Base-by-base conservation (phyloP, 2,113 vertebrate genomes). In the Gnathonemus longibarbis region DNA sequence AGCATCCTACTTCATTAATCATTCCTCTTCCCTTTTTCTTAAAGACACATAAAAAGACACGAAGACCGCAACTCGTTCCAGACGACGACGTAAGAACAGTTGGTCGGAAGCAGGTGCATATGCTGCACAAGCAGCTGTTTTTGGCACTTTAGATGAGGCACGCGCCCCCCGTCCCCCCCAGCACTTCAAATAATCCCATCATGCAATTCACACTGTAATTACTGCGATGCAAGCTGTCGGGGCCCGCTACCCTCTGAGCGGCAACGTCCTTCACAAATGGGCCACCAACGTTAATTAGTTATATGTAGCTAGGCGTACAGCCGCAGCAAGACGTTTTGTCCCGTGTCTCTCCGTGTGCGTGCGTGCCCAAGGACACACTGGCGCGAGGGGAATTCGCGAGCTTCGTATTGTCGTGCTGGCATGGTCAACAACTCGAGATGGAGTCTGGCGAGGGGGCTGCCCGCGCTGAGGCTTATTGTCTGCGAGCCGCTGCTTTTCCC, bases 171-270 rank as follows among this genome's bases (percentile, higher is more conserved):
- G 93, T 91, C 95, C 94, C 93, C 94, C 95, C 94, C 96, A 84
- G 94, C 96, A 96, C 97, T 97, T 96, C 95, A 96, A 94, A 92
- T 97, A 97, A 97, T 96, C 96, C 96, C 96, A 96, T 96, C 96
- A 91, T 95, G 96, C 96, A 96, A 96, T 97, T 96, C 96, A 96
- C 95, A 95, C 96, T 96, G 96, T 97, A 97, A 97, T 97, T 97
- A 96, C 96, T 94, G 93, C 95, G 95, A 95, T 94, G 94, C 96
- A 95, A 92, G 93, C 95, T 93, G 94, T 95, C 93, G 91, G 93
- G 93, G 92, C 94, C 95, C 92, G 91, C 94, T 95, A 95, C 95
- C 93, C 93, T 95, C 94, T 94, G 91, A 94, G 95, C 94, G 93
- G 95, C 93, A 92, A 94, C 93, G 94, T 95, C 96, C 94, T 92